Evolutionary conservation across 2,797 vertebrate species (phyloP), one percentile per base, ranked within the genome.

Genomic region (Takifugu rubripes): DNA sequence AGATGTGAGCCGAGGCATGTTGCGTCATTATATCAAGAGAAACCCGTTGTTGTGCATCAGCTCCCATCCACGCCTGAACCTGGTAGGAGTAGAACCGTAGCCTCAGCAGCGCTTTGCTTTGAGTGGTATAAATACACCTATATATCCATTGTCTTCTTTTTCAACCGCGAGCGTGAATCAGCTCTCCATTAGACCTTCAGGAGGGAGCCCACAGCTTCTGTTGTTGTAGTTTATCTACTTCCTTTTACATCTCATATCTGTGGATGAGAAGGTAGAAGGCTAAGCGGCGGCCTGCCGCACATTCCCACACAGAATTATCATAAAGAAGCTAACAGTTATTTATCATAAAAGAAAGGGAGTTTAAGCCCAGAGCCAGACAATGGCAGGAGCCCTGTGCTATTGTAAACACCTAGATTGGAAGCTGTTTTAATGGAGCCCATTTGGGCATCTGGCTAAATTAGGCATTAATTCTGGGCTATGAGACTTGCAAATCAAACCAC

Each of bases 131-230:
- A 77, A 81, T 55, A 75, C 26, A 27, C 83, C 74, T 73, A 69
- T 78, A 75, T 8, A 56, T 74, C 72, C 73, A 74, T 72, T 83
- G 86, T 85, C 83, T 83, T 72, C 76, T 77, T 47, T 42, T 62
- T 55, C 59, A 59, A 78, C 74, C 63, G 7, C 61, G 26, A 58
- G 74, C 69, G 78, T 90, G 84, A 85, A 85, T 89, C 87, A 84
- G 79, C 79, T 64, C 67, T 65, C 64, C 77, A 83, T 87, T 86
- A 84, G 77, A 81, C 81, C 85, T 87, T 78, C 84, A 85, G 78
- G 70, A 84, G 76, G 68, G 80, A 78, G 66, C 73, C 74, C 76
- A 75, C 77, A 61, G 71, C 72, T 21, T 70, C 72, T 77, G 75
- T 75, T 77, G 68, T 73, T 88, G 75, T 80, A 65, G 74, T 72